Evolutionary conservation across 1,140 invertebrate genomes (phyloP), one percentile per base, ranked within the genome.

Genomic region (Euborellia annulipes): DNA sequence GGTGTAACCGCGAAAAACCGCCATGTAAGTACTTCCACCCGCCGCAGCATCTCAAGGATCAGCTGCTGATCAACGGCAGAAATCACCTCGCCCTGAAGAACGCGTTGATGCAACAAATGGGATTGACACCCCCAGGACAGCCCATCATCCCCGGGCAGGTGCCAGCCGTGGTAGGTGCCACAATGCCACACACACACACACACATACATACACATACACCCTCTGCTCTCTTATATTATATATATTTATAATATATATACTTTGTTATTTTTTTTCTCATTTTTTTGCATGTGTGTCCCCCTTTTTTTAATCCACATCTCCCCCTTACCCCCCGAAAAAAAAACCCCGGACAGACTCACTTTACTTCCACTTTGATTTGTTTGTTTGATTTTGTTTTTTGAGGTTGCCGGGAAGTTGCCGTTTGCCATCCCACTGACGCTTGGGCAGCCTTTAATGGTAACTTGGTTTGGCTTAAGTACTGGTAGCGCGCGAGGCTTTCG

Each of bases 21-120:
- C 95, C 95, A 54, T 99, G 96, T 85, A 99, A 99, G 76, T 99
- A 98, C 71, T 94, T 98, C 69, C 95, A 98, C 73, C 94, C 93
- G 51, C 95, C 96, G 53, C 93, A 98, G 65, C 96, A 99, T 68
- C 76, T 99, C 53, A 96, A 98, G 74, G 95, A 99, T 71, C 95
- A 98, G 73, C 76, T 99, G 60, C 73, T 99, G 63, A 96, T 98
- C 75, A 99, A 98, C 71, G 96, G 96, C 48, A 78, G 93, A 58
- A 98, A 99, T 73, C 95, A 98, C 73, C 75, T 99, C 66, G 93
- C 94, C 51, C 69, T 98, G 62, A 96, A 96, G 70, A 93, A 93
- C 70, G 88, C 88, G 48, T 72, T 94, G 52, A 87, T 93, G 79
- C 88, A 92, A 71, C 89, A 93, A 67, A 90, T 93, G 85, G 87